Conservation (phyloP, 2,888 invertebrate genomes). For the Tyria jacobaeae region DNA sequence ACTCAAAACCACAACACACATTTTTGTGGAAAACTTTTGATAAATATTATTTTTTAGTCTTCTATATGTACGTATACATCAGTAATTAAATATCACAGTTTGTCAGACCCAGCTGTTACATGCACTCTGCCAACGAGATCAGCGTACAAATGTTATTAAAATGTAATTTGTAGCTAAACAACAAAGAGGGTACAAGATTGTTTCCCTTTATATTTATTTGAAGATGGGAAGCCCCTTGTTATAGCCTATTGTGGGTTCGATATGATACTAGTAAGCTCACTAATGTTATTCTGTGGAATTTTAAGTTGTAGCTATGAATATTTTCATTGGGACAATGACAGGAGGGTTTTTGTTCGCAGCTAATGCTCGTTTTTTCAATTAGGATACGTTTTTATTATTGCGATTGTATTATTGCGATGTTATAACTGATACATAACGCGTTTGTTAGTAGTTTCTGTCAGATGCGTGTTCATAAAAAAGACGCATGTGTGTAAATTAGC, state of each 20-base stretch:
- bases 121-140: slow-evolving; percentile 11
- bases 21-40: too few species aligned
- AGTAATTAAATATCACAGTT: slow-evolving; percentile 11
- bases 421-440: too few species aligned
- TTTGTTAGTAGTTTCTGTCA: too few species aligned
- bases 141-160: slow-evolving; percentile 19
- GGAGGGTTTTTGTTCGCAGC: neutral
- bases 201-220: slow-evolving; percentile 30
- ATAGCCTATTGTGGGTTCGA: slow-evolving; percentile 33
- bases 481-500: too few species aligned
- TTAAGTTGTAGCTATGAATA: slow-evolving; percentile 18
- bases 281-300: slow-evolving; percentile 20
- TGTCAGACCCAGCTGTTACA: slow-evolving; percentile 7
- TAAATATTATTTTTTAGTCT: too few species aligned
- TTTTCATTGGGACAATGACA: slow-evolving; percentile 12
- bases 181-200: slow-evolving; percentile 28
- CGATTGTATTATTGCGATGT: too few species aligned
- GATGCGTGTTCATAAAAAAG: too few species aligned
- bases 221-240: slow-evolving; percentile 24
- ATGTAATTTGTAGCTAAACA: slow-evolving; percentile 20
- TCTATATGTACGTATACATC: neutral
- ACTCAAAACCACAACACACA: too few species aligned
- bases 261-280: slow-evolving; percentile 26
- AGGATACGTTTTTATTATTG: too few species aligned
- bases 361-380: too few species aligned